Conservation (phyloP, 2,888 invertebrate genomes). For the Diogma glabrata region DNA sequence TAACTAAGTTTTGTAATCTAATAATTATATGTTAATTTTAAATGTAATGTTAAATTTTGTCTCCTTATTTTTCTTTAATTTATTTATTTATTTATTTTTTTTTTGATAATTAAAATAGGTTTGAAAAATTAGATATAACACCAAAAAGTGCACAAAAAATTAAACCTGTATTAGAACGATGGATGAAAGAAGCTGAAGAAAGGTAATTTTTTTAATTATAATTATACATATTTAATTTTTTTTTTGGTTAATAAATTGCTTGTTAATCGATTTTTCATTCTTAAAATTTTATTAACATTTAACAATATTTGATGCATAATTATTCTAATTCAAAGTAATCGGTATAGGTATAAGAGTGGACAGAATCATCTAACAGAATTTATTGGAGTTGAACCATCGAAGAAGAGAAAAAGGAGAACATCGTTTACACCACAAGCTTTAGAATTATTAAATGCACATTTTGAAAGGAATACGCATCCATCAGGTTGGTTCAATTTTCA, state of each 20-base stretch:
- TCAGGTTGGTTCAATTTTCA: constrained; percentile 55
- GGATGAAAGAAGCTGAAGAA: constrained; percentile 99
- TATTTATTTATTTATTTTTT: constrained; percentile 24
- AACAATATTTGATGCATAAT: no score
- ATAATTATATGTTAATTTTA: no score
- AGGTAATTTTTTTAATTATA: constrained; percentile 46
- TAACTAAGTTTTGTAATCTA: no score
- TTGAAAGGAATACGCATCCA: constrained; percentile 94
- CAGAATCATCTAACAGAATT: constrained; percentile 92
- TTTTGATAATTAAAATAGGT: constrained; percentile 61
- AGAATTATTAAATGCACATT: constrained; percentile 88
- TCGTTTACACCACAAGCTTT: constrained; percentile 95
- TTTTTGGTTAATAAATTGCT: no score
- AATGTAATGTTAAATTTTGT: no score
- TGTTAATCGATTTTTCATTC: no score
- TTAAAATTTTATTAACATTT: no score
- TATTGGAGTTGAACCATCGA: constrained; percentile 91
- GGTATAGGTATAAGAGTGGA: constrained; percentile 79
- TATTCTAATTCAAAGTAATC: constrained; percentile 34
- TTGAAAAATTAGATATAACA: constrained; percentile 98
- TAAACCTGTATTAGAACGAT: constrained; percentile 94
- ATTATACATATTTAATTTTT: neutral
- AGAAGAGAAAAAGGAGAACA: constrained; percentile 91
- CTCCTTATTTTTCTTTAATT: no score
- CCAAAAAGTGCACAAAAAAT: constrained; percentile 99